Conservation (phyloP, 2,888 invertebrate species). For the Tenodera sinensis region DNA sequence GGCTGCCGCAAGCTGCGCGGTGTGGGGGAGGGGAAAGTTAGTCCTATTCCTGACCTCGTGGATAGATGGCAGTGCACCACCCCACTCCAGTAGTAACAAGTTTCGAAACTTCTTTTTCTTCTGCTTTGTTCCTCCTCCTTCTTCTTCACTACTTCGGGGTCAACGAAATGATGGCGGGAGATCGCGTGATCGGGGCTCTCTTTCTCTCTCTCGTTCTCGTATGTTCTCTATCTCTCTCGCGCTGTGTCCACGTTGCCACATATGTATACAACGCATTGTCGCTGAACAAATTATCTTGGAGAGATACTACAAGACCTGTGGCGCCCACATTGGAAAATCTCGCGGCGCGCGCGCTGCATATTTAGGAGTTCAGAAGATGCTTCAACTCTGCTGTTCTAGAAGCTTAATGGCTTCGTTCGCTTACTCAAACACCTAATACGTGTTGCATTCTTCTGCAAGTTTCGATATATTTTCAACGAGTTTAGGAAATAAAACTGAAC, state of each 20-base stretch:
- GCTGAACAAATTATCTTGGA: neutral
- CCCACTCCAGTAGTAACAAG: neutral
- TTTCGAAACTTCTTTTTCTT: neutral
- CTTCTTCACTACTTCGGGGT: constrained; percentile 4
- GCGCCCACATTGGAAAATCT: neutral
- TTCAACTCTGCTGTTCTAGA: too few species aligned
- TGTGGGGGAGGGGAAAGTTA: neutral
- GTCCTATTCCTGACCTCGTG: constrained; percentile 4
- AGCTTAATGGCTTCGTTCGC: too few species aligned
- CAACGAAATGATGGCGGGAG: constrained; percentile 11
- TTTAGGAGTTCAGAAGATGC: too few species aligned
- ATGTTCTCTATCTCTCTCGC: neutral
- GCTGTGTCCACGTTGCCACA: constrained; percentile 1
- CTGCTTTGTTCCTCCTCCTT: neutral
- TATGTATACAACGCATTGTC: neutral
- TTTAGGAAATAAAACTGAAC: too few species aligned
- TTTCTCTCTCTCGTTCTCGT: neutral
- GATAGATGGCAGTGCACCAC: constrained; percentile 5
- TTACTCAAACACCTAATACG: too few species aligned
- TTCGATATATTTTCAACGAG: too few species aligned
- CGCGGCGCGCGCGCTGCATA: too few species aligned
- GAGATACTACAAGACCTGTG: neutral
- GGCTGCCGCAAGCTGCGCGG: neutral
- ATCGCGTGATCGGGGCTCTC: neutral
- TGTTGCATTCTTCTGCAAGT: too few species aligned